phyloP scores from a whole-genome alignment of 2,113 vertebrate genomes.

The Megalops atlanticus region DNA sequence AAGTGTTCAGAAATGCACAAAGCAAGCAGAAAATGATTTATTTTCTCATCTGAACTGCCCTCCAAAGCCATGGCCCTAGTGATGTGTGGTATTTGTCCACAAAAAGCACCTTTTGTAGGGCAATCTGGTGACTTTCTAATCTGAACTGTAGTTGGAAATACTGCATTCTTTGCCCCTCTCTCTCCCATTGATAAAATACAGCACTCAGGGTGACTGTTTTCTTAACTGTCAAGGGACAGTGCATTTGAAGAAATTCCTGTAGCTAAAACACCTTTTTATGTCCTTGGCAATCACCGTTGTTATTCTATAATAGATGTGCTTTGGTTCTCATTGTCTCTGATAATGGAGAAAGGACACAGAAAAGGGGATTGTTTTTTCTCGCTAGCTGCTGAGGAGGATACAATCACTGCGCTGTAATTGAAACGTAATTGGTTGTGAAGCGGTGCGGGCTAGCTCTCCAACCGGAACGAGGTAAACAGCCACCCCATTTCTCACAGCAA shows the following conservation, averaged over 20 bases:
- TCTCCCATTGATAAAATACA: too few relatives aligned
- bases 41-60: too few relatives aligned
- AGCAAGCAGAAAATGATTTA: too few relatives aligned
- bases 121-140: too few relatives aligned
- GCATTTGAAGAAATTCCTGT: not conserved
- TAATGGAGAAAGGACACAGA: not conserved
- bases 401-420: not conserved
- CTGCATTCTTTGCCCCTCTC: too few relatives aligned
- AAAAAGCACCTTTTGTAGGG: too few relatives aligned
- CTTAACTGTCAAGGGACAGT: not conserved
- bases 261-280: not conserved
- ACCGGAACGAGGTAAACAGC: not conserved
- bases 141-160: too few relatives aligned
- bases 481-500: not conserved
- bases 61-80: too few relatives aligned
- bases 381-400: not conserved
- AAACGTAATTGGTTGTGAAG: conserved; percentile 19
- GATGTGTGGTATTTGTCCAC: too few relatives aligned
- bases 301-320: not conserved
- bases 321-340: conserved; percentile 26
- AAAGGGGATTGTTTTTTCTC: not conserved
- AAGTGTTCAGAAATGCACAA: not conserved
- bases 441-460: not conserved
- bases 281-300: not conserved
- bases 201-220: not conserved